A percentile compares a stretch with the other conserved stretches of the same genome.
Evolutionary conservation across 2,888 invertebrate species (phyloP).

Genomic region (Ischnus inquisitorius): DNA sequence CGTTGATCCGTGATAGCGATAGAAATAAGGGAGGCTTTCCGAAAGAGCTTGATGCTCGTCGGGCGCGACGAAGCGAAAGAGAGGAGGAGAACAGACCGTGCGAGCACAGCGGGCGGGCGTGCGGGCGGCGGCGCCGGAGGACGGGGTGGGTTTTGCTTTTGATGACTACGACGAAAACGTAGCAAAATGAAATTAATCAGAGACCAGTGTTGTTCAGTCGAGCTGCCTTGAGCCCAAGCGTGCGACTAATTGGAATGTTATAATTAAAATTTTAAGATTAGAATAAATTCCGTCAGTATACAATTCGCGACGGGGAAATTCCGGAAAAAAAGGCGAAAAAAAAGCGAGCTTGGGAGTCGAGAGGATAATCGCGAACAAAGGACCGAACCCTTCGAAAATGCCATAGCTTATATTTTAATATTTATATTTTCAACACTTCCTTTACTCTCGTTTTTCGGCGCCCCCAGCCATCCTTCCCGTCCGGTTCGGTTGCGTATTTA

Average conservation of each 20-base stretch:
- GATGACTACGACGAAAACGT: conserved; percentile 7
- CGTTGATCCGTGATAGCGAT: conserved; percentile 71
- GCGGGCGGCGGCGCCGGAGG: no score
- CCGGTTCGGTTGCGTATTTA: conserved; percentile 40
- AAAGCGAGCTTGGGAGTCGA: not conserved
- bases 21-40: conserved; percentile 55
- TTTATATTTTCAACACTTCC: conserved; percentile 47
- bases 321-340: not conserved
- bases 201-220: conserved; percentile 21
- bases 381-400: not conserved
- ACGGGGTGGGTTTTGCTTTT: conserved; percentile 42
- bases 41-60: conserved; percentile 34
- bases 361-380: conserved; percentile 12
- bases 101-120: conserved; percentile 5
- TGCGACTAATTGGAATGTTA: conserved; percentile 33
- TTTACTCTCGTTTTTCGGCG: conserved; percentile 4
- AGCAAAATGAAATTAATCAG: conserved; percentile 62
- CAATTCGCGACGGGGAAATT: not conserved
- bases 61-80: conserved; percentile 47
- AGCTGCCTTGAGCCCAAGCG: not conserved
- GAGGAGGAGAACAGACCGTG: conserved; percentile 28
- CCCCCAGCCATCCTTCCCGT: not conserved
- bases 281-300: not conserved
- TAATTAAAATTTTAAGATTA: conserved; percentile 35
- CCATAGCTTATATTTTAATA: conserved; percentile 27